A percentile compares a stretch with the other conserved stretches of the same genome.
Conservation (phyloP, 2,797 vertebrate genomes). For the Sphaeramia orbicularis region DNA sequence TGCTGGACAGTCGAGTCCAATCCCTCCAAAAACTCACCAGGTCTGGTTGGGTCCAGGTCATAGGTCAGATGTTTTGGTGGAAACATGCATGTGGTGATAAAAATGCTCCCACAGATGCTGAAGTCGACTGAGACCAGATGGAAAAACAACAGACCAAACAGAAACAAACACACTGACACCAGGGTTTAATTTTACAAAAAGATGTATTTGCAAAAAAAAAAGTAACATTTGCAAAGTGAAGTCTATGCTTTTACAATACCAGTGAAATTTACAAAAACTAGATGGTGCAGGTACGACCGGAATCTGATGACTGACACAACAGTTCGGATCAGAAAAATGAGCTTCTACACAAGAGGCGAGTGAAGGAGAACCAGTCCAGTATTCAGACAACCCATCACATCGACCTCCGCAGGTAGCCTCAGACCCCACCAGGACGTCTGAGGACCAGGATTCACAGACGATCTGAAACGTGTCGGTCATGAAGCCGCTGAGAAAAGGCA, state of each 20-base stretch:
- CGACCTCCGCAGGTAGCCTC: too few species aligned
- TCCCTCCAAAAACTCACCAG: too few species aligned
- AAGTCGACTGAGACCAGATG: too few species aligned
- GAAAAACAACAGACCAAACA: not conserved
- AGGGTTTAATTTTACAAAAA: slow-evolving; percentile 63
- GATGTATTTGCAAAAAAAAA: slow-evolving; percentile 74
- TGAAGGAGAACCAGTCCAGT: slow-evolving; percentile 1
- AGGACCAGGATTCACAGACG: too few species aligned
- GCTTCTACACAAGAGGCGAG: slow-evolving; percentile 23
- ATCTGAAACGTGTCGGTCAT: too few species aligned
- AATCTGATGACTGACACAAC: slow-evolving; percentile 25
- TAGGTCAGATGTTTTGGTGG: too few species aligned
- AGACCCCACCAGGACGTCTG: too few species aligned
- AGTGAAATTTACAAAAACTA: slow-evolving; percentile 69
- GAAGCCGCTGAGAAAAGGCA: slow-evolving; percentile 34
- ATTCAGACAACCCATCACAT: too few species aligned
- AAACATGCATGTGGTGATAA: too few species aligned
- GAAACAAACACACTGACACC: slow-evolving; percentile 19
- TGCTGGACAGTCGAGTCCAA: too few species aligned
- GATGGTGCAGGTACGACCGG: slow-evolving; percentile 34
- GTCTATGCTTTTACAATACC: slow-evolving; percentile 65
- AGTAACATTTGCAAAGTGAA: slow-evolving; percentile 61
- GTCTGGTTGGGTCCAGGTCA: too few species aligned
- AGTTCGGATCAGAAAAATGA: slow-evolving; percentile 25
- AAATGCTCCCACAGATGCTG: too few species aligned